Evolutionary conservation across 2,113 vertebrate genomes (phyloP).

Genomic region (Pampusana beccarii): DNA sequence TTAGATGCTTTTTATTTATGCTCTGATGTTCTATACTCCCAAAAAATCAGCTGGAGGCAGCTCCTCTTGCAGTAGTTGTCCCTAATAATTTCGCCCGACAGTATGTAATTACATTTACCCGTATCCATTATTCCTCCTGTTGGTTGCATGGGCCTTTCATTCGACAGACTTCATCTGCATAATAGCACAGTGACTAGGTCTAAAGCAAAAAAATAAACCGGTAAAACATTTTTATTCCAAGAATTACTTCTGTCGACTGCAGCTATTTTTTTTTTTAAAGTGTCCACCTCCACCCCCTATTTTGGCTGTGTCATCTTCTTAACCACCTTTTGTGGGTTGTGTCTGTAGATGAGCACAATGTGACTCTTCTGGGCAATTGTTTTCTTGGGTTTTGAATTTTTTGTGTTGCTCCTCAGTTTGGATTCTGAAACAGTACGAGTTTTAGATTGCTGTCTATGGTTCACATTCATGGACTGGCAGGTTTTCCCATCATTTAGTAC

Average conservation of each 20-base stretch:
- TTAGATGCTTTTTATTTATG: neutral
- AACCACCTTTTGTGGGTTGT: neutral
- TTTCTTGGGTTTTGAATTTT: neutral
- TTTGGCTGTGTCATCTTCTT: neutral
- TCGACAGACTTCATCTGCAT: neutral
- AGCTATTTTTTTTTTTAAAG: neutral
- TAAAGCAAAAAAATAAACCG: neutral
- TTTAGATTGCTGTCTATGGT: neutral
- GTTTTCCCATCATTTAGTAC: neutral
- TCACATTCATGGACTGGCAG: neutral
- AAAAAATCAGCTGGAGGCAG: constrained; percentile 4
- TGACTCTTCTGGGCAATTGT: neutral
- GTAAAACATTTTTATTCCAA: neutral
- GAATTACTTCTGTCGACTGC: neutral
- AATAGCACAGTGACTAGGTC: neutral
- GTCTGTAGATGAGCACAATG: neutral
- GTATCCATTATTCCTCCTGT: neutral
- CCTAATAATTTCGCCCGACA: constrained; percentile 25
- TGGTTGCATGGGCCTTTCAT: neutral
- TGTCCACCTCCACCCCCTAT: neutral
- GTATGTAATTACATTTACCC: constrained; percentile 35
- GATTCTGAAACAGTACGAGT: neutral
- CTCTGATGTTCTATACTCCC: neutral
- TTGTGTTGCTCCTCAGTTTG: neutral
- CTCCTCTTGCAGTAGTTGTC: constrained; percentile 30